Conservation (phyloP, 1,140 invertebrate genomes). For the Ceratoteleas bidentatus region DNA sequence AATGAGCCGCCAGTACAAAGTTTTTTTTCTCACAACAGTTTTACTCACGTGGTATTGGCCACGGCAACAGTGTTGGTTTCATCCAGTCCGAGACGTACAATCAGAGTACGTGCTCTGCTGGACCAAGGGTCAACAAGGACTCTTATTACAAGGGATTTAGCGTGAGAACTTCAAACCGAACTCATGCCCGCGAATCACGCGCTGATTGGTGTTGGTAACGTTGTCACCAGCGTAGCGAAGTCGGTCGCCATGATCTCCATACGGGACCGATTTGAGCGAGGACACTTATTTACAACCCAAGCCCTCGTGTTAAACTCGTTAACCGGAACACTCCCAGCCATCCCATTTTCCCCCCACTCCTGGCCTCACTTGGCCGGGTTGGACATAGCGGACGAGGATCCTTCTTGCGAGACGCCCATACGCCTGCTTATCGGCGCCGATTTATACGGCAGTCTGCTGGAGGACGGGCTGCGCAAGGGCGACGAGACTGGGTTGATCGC, state of each 20-base stretch:
- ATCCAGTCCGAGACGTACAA: no score
- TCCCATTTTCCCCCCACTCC: background rate
- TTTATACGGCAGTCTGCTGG: slow-evolving; percentile 23
- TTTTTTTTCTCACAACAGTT: no score
- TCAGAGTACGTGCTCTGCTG: no score
- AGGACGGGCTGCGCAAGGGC: slow-evolving; percentile 19
- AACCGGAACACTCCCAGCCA: slow-evolving; percentile 14
- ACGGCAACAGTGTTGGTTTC: no score
- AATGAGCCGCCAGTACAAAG: no score
- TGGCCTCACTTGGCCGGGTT: slow-evolving; percentile 45
- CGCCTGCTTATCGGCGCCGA: slow-evolving; percentile 36
- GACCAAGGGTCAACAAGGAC: no score
- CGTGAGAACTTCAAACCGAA: no score
- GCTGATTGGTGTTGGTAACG: slow-evolving; percentile 19
- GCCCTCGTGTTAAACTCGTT: slow-evolving; percentile 32
- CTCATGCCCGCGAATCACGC: slow-evolving; percentile 1
- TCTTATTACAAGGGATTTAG: no score
- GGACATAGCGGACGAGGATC: slow-evolving; percentile 33
- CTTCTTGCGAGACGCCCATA: no score
- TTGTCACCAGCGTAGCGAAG: background rate
- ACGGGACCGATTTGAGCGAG: slow-evolving; percentile 1
- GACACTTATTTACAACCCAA: background rate
- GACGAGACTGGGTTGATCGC: background rate
- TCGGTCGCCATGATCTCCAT: slow-evolving; percentile 15
- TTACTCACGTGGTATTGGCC: no score